phyloP scores from a whole-genome alignment of 2,797 vertebrate genomes.

The Pseudomugil tenellus region DNA sequence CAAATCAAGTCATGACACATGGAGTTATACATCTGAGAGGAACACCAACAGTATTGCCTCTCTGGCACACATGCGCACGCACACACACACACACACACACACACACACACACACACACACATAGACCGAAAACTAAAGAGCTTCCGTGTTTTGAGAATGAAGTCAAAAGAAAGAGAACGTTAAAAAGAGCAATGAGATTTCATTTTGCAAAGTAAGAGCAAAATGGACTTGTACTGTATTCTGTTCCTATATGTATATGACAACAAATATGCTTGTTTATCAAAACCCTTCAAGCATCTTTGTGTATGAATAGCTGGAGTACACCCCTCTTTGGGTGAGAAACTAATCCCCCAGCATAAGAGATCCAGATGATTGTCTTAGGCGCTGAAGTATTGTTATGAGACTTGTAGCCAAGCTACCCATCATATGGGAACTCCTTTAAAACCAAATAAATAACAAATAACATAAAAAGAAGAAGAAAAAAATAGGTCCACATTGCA shows the following conservation, averaged over 20 bases:
- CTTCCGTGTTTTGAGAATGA: constrained; percentile 80
- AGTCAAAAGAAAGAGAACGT: constrained; percentile 71
- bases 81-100: constrained; percentile 24
- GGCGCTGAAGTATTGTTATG: constrained; percentile 86
- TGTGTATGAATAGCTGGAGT: constrained; percentile 85
- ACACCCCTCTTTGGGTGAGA: constrained; percentile 84
- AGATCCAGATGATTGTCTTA: constrained; percentile 94
- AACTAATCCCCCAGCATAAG: constrained; percentile 80
- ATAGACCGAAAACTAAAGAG: constrained; percentile 83
- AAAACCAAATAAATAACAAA: constrained; percentile 57
- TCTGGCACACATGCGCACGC: constrained; percentile 64
- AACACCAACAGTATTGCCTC: constrained; percentile 85
- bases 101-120: constrained; percentile 10
- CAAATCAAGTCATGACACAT: constrained; percentile 86
- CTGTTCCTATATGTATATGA: constrained; percentile 83
- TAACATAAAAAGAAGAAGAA: constrained; percentile 53
- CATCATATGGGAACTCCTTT: constrained; percentile 86
- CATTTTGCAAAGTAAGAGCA: constrained; percentile 86
- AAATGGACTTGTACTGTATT: constrained; percentile 82
- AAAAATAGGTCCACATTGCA: constrained; percentile 56
- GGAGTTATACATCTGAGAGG: constrained; percentile 87
- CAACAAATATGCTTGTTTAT: constrained; percentile 85
- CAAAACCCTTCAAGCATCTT: constrained; percentile 88
- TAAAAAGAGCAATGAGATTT: constrained; percentile 83
- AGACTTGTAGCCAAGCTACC: constrained; percentile 88